These are phyloP conservation scores for Corynorhinus townsendii DNA, from an alignment of 2,113 vertebrate genomes.

Conservation along the genomic window DNA sequence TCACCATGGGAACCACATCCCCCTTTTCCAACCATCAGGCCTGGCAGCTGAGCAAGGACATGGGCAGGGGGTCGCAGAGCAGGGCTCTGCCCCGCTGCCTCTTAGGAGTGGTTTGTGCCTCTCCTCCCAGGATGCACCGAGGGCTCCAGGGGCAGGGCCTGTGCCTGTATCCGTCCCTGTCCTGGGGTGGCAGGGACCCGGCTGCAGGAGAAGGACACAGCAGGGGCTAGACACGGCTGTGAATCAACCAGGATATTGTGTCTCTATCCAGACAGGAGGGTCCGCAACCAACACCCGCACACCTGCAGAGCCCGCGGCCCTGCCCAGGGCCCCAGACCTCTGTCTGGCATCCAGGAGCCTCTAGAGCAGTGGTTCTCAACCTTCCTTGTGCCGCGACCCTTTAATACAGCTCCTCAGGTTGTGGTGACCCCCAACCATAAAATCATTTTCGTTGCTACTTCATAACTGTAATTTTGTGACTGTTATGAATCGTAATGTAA, in stretches of 20 bases:
- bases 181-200: background rate
- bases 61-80: rapidly evolving
- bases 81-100: background rate
- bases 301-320: background rate
- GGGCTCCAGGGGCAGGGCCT: background rate
- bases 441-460: too few relatives aligned
- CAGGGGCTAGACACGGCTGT: background rate
- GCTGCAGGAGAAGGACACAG: background rate
- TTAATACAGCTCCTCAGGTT: too few relatives aligned
- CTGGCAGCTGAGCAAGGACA: background rate
- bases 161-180: rapidly evolving
- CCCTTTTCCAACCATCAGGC: background rate
- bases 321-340: rapidly evolving
- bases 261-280: background rate
- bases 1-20: rapidly evolving
- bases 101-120: background rate
- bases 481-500: too few relatives aligned
- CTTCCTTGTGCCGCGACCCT: too few relatives aligned
- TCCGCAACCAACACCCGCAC: too few relatives aligned
- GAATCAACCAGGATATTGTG: too few relatives aligned
- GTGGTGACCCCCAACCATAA: too few relatives aligned
- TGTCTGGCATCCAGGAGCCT: background rate
- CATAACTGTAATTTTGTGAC: too few relatives aligned
- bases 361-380: too few relatives aligned
- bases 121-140: background rate